Evolutionary conservation across 1,140 invertebrate species (phyloP), one percentile per base, ranked within the genome.

Genomic region (Ephestia elutella): DNA sequence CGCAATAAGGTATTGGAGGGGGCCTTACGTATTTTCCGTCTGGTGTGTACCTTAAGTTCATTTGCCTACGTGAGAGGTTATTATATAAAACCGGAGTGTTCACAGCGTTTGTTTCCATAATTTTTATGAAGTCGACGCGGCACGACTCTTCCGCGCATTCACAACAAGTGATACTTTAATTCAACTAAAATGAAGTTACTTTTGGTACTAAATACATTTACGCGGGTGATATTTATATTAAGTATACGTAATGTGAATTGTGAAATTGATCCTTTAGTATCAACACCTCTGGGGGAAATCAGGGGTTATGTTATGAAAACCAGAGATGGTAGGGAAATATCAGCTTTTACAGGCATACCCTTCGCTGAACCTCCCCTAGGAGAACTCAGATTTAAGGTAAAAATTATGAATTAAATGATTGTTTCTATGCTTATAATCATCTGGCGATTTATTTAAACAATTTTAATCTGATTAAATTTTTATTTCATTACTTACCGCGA

Each of bases 321-420:
- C 0, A 78, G 87, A 35, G 78, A 66, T 49, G 90, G 90, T 0
- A 82, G 84, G n/a, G 70, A 79, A 54, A 88, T 91, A 69, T 73
- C 89, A 0, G 90, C 90, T 19, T 90, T 69, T 74, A 90, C 85
- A 63, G 90, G 91, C 2, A 90, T 94, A 56, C 93, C 93, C 0
- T 93, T 91, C 66, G 92, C 93, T 0, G 73, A 90, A 60, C 91
- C 93, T 5, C 94, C 93, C 18, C 56, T 94, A 15, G 93, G 90
- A 18, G 69, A 89, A 0, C 73, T 94, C 2, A 91, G 94, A 63
- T 95, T 95, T 70, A 89, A 90, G 74, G 93, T 93, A 54, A 28
- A 25, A 54, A 25, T 30, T 5, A 32, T 10, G 3, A 32, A 32
- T 10, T 32, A 32, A 7, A 5, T 15, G n/a, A 53, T 50, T 50